phyloP scores from a whole-genome alignment of 2,797 vertebrate species.

The Sebastes diaconus region DNA sequence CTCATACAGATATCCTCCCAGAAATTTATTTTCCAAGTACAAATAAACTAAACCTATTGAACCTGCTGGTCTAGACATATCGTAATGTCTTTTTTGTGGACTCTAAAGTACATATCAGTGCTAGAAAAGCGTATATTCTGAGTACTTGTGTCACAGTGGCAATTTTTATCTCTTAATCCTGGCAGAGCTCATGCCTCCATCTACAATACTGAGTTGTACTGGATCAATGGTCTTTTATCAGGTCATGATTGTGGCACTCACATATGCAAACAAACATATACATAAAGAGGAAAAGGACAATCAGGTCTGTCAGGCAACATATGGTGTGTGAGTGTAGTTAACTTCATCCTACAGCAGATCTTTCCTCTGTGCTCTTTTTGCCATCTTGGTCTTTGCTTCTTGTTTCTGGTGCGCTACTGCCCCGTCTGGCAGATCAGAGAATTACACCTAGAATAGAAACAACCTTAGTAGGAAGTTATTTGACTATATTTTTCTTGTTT shows the following conservation, averaged over 20 bases:
- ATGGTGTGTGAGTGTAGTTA: neutral
- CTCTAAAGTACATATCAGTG: neutral
- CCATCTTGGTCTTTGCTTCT: neutral
- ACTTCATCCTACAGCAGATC: neutral
- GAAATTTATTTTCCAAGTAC: accelerated
- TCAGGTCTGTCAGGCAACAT: neutral
- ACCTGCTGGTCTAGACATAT: neutral
- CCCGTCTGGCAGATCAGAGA: slow-evolving; percentile 40
- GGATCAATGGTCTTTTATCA: neutral
- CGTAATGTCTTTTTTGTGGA: neutral
- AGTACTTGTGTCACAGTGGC: neutral
- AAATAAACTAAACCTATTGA: neutral
- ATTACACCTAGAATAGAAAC: neutral
- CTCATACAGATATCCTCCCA: no score
- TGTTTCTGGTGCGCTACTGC: slow-evolving; percentile 38
- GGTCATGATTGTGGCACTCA: neutral
- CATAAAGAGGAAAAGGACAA: neutral
- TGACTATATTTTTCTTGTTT: neutral
- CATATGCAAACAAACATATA: neutral
- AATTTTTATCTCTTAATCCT: neutral
- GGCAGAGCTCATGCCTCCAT: neutral
- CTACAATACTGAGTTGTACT: neutral
- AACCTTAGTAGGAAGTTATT: neutral
- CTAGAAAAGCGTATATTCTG: neutral
- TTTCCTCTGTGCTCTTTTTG: neutral